A percentile compares a stretch with the other conserved stretches of the same genome.
phyloP scores from a whole-genome alignment of 2,797 vertebrate species.

The Myiothlypis coronata region DNA sequence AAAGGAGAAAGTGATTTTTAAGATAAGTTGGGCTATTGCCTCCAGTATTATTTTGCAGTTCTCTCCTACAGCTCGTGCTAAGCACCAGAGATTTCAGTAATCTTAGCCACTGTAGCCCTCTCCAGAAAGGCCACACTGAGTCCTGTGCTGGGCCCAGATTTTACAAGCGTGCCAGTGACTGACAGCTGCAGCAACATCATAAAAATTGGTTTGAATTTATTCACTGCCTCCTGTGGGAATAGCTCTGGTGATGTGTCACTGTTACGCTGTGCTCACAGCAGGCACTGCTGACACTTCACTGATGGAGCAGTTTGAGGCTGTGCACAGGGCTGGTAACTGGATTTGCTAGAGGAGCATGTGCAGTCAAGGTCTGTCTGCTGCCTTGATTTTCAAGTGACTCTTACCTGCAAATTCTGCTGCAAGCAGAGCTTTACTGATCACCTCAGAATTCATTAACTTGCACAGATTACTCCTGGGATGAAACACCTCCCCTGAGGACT shows the following conservation, averaged over 20 bases:
- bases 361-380: neutral
- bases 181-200: neutral
- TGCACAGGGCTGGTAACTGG: neutral
- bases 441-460: neutral
- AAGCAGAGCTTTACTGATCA: neutral
- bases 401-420: neutral
- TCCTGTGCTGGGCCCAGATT: neutral
- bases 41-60: neutral
- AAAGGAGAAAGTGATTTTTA: neutral
- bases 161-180: neutral
- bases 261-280: neutral
- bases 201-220: neutral
- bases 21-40: neutral
- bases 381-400: neutral
- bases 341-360: neutral
- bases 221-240: neutral
- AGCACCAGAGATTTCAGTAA: neutral
- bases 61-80: neutral
- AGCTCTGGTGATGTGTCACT: neutral
- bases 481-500: neutral
- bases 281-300: neutral
- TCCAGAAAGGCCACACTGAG: neutral
- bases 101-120: neutral
- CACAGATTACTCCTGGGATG: conserved; percentile 4
- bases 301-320: neutral